Percentiles rank a stretch among this genome's conserved stretches.
phyloP scores from a whole-genome alignment of 2,888 invertebrate genomes.

The Bellardia bayeri region DNA sequence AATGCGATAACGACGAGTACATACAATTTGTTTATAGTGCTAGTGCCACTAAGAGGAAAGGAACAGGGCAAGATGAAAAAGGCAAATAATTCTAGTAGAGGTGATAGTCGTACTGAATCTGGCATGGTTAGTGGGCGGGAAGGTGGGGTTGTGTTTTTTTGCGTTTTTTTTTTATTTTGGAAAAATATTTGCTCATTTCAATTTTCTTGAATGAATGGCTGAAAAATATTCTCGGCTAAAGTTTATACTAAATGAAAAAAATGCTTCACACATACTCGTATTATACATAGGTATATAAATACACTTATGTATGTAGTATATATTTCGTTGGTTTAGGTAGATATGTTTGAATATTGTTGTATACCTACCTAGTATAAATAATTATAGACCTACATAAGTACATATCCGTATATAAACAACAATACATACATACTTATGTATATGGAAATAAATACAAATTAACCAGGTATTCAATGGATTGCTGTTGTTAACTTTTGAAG shows the following conservation, averaged over 20 bases:
- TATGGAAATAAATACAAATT: neutral
- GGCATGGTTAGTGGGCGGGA: conserved; percentile 44
- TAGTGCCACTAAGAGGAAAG: neutral
- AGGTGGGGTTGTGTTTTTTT: conserved; percentile 36
- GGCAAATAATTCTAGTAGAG: conserved; percentile 30
- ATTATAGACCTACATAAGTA: neutral
- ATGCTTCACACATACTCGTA: conserved; percentile 31
- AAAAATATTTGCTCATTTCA: conserved; percentile 67
- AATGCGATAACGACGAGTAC: conserved; percentile 46
- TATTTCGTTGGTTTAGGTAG: neutral
- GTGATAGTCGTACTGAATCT: conserved; percentile 25
- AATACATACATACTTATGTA: no score
- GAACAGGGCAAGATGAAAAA: conserved; percentile 27
- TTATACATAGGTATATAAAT: conserved; percentile 6
- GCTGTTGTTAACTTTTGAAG: no score
- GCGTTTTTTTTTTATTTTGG: conserved; percentile 54
- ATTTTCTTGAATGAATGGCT: conserved; percentile 72
- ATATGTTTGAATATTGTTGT: neutral
- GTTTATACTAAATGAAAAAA: conserved; percentile 49
- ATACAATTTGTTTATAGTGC: conserved; percentile 3
- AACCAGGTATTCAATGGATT: no score
- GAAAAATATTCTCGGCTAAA: conserved; percentile 60
- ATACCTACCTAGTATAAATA: neutral
- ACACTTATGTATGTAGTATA: neutral
- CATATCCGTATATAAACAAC: neutral